phyloP scores from a whole-genome alignment of 2,113 vertebrate species.

The Halichoeres trimaculatus region DNA sequence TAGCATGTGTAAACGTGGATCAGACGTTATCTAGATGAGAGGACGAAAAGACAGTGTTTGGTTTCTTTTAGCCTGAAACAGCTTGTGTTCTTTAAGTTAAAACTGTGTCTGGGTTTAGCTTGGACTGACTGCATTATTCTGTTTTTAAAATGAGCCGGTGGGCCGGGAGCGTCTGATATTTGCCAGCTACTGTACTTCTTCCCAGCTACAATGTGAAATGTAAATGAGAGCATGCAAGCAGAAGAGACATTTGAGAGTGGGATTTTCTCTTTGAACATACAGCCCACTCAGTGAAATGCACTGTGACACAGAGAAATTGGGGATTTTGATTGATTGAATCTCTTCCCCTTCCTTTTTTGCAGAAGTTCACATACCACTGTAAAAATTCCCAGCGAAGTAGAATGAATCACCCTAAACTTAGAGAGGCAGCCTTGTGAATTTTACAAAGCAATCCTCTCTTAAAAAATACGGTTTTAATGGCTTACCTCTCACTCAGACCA shows the following conservation, averaged over 20 bases:
- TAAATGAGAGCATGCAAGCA: constrained; percentile 71
- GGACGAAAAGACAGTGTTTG: constrained; percentile 37
- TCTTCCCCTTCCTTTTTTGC: constrained; percentile 67
- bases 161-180: constrained; percentile 53
- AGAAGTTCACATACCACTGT: constrained; percentile 70
- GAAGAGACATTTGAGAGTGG: constrained; percentile 67
- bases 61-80: constrained; percentile 57
- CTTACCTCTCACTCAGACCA: constrained; percentile 80
- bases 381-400: constrained; percentile 61
- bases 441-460: constrained; percentile 79
- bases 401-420: constrained; percentile 74
- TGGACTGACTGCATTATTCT: constrained; percentile 64
- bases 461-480: constrained; percentile 81
- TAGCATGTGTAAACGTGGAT: constrained; percentile 81
- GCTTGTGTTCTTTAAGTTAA: constrained; percentile 78
- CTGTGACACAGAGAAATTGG: constrained; percentile 77
- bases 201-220: constrained; percentile 73
- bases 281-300: constrained; percentile 75
- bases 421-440: constrained; percentile 73
- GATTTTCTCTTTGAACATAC: constrained; percentile 78
- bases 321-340: constrained; percentile 82
- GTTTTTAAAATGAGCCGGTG: constrained; percentile 57
- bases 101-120: constrained; percentile 57
- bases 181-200: constrained; percentile 54
- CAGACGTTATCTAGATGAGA: constrained; percentile 74